These are phyloP conservation scores for Yponomeuta cagnagella DNA, from an alignment of 2,888 invertebrate genomes.

Conservation along the genomic window DNA sequence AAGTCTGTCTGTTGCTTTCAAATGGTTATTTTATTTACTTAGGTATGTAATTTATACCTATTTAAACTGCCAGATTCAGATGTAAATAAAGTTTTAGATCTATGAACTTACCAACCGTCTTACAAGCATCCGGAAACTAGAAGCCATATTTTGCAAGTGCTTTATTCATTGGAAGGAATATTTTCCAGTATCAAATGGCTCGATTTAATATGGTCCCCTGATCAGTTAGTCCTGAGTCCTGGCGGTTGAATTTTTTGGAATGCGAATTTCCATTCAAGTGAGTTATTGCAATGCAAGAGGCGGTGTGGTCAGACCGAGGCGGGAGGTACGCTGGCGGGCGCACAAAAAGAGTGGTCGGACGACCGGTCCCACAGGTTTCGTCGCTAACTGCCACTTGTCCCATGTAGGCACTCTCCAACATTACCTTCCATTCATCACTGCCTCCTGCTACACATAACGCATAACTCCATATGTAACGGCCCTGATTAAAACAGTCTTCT, in stretches of 20 bases:
- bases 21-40: neutral
- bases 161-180: neutral
- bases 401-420: conserved; percentile 20
- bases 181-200: neutral
- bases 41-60: too few species aligned
- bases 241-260: neutral
- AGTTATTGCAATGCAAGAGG: conserved; percentile 26
- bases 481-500: neutral
- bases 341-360: conserved; percentile 45
- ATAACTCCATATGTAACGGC: neutral
- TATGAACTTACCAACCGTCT: neutral
- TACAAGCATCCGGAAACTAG: neutral
- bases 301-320: conserved; percentile 21
- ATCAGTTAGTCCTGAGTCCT: neutral
- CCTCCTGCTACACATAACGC: conserved; percentile 7
- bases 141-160: neutral
- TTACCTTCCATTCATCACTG: conserved; percentile 22
- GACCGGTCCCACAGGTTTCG: conserved; percentile 61
- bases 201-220: neutral
- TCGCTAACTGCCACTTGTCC: conserved; percentile 20
- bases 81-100: neutral
- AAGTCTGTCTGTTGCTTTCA: neutral
- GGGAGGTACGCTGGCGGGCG: conserved; percentile 24
- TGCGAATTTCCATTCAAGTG: conserved; percentile 11
- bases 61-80: neutral